Evolutionary conservation across 2,113 vertebrate species (phyloP), one percentile per base, ranked within the genome.

Genomic region (Oreocharis arfaki): DNA sequence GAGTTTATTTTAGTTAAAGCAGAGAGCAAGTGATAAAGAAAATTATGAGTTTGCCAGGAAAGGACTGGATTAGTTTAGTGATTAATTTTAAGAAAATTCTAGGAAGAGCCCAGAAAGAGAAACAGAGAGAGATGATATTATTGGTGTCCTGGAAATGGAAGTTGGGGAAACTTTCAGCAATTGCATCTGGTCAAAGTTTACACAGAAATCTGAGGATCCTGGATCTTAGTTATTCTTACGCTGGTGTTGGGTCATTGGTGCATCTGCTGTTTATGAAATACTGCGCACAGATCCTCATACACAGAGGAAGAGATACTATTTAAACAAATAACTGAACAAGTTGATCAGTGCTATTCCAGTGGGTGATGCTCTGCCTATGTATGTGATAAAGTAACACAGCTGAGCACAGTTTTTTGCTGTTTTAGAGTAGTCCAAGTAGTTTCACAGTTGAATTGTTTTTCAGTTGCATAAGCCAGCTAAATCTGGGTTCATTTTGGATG

Each of bases 371-470:
- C 49, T 71, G 21, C 44, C 85, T 57, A 74, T 93, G 7, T 77
- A 14, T 32, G 1, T 30, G 42, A 28, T 33, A 30, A 77, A 67
- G 35, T 41, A 59, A 53, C 10, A 4, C 1, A 56, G 13, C 53
- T 67, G 55, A 87, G 35, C 55, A 35, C 75, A 46, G 17, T 32
- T 89, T 90, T 46, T 69, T 73, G 9, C 41, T 44, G 13, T 92
- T 95, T 70, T 87, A 26, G 84, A 80, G 35, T 33, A 59, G 59
- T 77, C 20, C 42, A 88, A 67, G 42, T 14, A 26, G 37, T 82
- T 95, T 83, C 67, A 86, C 52, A 77, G 75, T 41, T 76, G 52
- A 73, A 44, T 93, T 93, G 22, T 57, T 90, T 84, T 93, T 83
- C 47, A 44, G 7, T 80, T 92, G 59, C 24, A 44, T 70, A 55